A percentile compares a stretch with the other conserved stretches of the same genome.
Conservation (phyloP, 2,797 vertebrate genomes). For the Streptopelia turtur region DNA sequence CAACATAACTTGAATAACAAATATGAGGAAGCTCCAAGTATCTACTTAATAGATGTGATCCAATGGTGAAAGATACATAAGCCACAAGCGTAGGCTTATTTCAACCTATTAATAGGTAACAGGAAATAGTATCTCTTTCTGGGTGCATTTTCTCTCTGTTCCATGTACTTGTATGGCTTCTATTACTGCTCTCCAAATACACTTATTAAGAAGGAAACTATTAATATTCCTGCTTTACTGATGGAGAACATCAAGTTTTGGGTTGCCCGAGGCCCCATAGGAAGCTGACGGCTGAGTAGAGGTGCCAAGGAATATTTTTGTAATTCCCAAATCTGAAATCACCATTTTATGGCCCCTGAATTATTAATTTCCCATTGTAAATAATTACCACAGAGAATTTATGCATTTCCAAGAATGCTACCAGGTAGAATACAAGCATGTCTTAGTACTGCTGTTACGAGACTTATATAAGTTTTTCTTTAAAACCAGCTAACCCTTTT, state of each 20-base stretch:
- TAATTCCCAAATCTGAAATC: constrained; percentile 1
- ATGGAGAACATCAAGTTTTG: background rate
- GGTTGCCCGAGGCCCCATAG: background rate
- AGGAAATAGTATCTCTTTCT: background rate
- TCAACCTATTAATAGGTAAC: background rate
- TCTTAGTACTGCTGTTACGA: background rate
- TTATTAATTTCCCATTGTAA: constrained; percentile 23
- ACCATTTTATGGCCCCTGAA: background rate
- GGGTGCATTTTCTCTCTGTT: background rate
- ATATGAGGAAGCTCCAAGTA: background rate
- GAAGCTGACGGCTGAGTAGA: background rate
- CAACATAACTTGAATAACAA: background rate
- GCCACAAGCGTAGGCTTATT: background rate
- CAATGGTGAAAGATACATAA: background rate
- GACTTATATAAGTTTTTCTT: background rate
- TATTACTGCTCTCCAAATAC: background rate
- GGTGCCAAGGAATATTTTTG: background rate
- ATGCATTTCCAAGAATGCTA: background rate
- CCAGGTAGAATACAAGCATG: background rate
- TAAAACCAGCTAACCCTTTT: background rate
- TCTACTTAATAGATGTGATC: background rate
- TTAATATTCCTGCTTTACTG: background rate
- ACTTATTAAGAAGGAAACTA: background rate
- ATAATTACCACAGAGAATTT: background rate
- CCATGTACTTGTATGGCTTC: background rate